These are phyloP conservation scores for Mugil cephalus DNA, from an alignment of 2,113 vertebrate species.

Conservation along the genomic window DNA sequence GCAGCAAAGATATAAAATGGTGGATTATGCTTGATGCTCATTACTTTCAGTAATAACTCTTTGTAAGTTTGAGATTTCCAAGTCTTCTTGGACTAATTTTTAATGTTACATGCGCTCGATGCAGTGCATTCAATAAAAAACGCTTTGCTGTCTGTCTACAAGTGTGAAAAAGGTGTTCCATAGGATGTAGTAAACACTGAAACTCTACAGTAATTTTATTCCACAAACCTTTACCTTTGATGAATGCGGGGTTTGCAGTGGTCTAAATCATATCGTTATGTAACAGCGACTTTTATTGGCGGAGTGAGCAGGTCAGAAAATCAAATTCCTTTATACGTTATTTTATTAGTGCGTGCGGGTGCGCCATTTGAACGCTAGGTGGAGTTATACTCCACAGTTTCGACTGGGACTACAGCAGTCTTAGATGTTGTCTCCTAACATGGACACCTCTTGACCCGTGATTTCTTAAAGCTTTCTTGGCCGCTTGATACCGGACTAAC, in stretches of 20 bases:
- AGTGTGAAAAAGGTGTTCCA: slow-evolving; percentile 5
- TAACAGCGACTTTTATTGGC: slow-evolving; percentile 24
- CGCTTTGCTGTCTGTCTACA: background rate
- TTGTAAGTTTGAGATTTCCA: background rate
- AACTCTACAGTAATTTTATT: background rate
- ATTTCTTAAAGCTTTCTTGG: background rate
- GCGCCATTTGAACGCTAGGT: slow-evolving; percentile 51
- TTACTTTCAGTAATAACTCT: background rate
- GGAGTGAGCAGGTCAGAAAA: slow-evolving; percentile 18
- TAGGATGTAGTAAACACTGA: background rate
- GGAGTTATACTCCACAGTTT: slow-evolving; percentile 47
- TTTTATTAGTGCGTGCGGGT: slow-evolving; percentile 18
- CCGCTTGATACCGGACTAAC: too few species aligned
- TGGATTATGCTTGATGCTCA: background rate
- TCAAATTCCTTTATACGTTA: slow-evolving; percentile 41
- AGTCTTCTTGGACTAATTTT: slow-evolving; percentile 2
- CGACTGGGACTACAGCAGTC: background rate
- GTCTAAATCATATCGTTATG: slow-evolving; percentile 7
- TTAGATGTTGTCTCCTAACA: background rate
- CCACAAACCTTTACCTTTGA: background rate
- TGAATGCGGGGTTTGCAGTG: background rate
- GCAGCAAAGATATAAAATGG: background rate
- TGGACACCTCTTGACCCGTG: background rate
- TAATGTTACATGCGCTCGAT: background rate
- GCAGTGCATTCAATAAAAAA: background rate